Conservation (phyloP, 1,140 invertebrate species). For the Caenorhabditis briggsae region DNA sequence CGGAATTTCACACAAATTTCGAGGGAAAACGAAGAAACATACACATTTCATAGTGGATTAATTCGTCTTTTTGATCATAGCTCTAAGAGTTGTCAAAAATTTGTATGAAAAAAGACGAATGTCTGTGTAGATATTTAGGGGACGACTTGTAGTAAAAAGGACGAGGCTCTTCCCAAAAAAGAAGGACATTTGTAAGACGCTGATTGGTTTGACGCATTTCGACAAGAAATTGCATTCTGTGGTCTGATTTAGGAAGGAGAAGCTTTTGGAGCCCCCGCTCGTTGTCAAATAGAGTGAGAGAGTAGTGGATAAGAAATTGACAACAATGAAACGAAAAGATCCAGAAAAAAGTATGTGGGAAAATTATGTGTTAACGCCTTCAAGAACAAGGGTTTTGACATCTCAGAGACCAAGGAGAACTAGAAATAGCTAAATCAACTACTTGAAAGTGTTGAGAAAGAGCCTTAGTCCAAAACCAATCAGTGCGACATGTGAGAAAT, state of each 20-base stretch:
- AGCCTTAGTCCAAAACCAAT: no score
- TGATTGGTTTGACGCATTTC: conserved; percentile 55
- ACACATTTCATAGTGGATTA: not conserved
- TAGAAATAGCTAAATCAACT: no score
- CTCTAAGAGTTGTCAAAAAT: conserved; percentile 25
- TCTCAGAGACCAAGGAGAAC: not conserved
- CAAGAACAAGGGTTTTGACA: not conserved
- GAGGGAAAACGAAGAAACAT: not conserved
- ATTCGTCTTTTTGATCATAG: conserved; percentile 16
- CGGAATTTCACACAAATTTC: not conserved
- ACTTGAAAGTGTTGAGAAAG: no score
- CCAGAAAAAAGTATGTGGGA: conserved; percentile 16
- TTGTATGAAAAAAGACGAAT: no score
- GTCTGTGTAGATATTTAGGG: conserved; percentile 10
- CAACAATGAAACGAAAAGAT: not conserved
- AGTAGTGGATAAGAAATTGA: conserved; percentile 42
- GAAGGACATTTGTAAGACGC: conserved; percentile 40
- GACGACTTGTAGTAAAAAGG: not conserved
- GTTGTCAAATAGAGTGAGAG: conserved; percentile 19
- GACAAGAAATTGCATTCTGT: conserved; percentile 47
- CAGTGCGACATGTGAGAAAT: no score
- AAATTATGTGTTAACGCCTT: conserved; percentile 26
- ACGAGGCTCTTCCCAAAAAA: not conserved
- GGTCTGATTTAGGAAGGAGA: conserved; percentile 33
- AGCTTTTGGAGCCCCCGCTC: not conserved